Evolutionary conservation across 2,888 invertebrate genomes (phyloP).

Genomic region (Scaptomyza caliginosa): DNA sequence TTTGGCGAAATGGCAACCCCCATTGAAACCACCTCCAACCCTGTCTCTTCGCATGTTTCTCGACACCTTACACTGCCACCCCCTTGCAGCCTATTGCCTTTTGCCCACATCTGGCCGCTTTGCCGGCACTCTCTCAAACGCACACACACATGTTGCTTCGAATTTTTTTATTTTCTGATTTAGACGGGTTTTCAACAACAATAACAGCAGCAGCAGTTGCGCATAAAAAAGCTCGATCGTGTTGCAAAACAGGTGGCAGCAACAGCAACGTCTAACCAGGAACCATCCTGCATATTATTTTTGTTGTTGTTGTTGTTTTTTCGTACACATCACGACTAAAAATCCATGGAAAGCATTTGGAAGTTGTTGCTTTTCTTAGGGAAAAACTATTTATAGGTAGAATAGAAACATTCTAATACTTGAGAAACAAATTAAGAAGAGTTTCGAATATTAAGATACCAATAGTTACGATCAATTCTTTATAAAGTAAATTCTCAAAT

Average conservation of each 20-base stretch:
- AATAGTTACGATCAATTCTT: too few species aligned
- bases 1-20: constrained; percentile 49
- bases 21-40: not conserved
- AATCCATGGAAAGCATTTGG: constrained; percentile 17
- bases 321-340: constrained; percentile 41
- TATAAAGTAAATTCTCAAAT: too few species aligned
- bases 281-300: constrained; percentile 51
- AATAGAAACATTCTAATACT: too few species aligned
- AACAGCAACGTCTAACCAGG: constrained; percentile 45
- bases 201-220: constrained; percentile 28
- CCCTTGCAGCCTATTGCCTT: constrained; percentile 17
- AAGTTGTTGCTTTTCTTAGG: not conserved
- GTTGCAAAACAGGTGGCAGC: constrained; percentile 62
- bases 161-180: constrained; percentile 61
- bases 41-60: constrained; percentile 7
- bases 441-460: too few species aligned
- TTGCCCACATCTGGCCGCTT: constrained; percentile 57
- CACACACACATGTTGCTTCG: constrained; percentile 76
- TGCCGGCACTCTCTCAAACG: constrained; percentile 72
- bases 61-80: constrained; percentile 2
- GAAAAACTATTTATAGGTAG: not conserved
- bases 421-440: too few species aligned
- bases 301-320: too few species aligned
- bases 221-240: constrained; percentile 58
- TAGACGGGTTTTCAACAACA: constrained; percentile 63